A percentile compares a stretch with the other conserved stretches of the same genome.
Conservation (phyloP, 2,113 vertebrate genomes). For the Misgurnus mizolepis region DNA sequence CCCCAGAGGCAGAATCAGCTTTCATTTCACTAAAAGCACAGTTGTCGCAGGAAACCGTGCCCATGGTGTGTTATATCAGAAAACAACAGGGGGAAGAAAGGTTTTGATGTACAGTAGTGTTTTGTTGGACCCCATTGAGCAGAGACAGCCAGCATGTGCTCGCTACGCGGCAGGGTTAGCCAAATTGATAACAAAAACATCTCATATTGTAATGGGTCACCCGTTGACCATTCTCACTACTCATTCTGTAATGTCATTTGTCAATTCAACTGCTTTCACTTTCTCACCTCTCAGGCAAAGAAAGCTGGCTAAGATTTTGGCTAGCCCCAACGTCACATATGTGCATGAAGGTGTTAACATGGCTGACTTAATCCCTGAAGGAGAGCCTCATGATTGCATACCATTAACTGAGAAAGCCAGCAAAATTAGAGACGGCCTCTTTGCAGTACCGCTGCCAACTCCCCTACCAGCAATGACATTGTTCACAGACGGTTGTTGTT, state of each 20-base stretch:
- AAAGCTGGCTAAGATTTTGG: background rate
- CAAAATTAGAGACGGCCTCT: background rate
- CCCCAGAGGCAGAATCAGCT: background rate
- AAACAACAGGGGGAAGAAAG: slow-evolving; percentile 20
- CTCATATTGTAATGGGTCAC: background rate
- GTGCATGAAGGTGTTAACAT: background rate
- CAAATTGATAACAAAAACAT: background rate
- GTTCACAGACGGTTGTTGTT: slow-evolving; percentile 2
- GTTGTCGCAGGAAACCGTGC: background rate
- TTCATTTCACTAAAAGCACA: background rate
- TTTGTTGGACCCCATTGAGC: background rate
- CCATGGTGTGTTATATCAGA: slow-evolving; percentile 14
- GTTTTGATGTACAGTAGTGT: slow-evolving; percentile 24
- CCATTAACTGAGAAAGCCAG: no score
- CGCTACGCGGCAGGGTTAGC: background rate
- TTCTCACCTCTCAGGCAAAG: background rate
- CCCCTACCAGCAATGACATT: background rate
- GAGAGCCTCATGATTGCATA: background rate
- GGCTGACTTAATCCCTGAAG: slow-evolving; percentile 1
- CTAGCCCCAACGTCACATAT: background rate
- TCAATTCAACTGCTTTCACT: no score
- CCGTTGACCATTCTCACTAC: no score
- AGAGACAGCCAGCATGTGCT: slow-evolving; percentile 7
- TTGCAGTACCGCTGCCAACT: background rate
- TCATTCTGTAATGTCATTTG: no score